Evolutionary conservation across 2,888 invertebrate species (phyloP), one percentile per base, ranked within the genome.

Genomic region (Drosophila pseudotakahashii): DNA sequence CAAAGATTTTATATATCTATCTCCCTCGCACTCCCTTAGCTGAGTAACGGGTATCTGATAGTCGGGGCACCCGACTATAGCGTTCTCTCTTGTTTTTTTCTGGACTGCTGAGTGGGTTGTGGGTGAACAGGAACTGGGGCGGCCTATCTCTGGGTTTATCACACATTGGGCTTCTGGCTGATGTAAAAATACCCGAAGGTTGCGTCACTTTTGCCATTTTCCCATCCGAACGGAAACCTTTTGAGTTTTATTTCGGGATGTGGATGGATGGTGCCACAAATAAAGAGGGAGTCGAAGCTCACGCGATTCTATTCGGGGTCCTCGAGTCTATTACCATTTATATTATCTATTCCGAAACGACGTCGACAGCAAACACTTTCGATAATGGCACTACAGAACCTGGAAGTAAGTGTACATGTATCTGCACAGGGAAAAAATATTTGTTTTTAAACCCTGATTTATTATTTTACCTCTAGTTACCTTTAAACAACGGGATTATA

Each of bases 111-210:
- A 16, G 42, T 13, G 16, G 41, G 26, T 44, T 13, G 42, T n/a
- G 32, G 23, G 23, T 11, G 47, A 16, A 32, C 14, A 32, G 14
- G 41, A 23, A 41, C 13, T 13, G 41, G 34, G 23, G 37, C 13
- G 13, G 23, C 61, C 37, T 62, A 62, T 62, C 61, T 47, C 61
- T 39, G 14, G 30, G 14, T 63, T 63, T 52, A 26, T 60, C 57
- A 76, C 58, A 58, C 41, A 55, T 53, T 48, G 51, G 36, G 26
- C 16, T 50, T 51, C 14, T 26, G 51, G 14, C 45, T 60, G 54
- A 63, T 77, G 86, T 76, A 75, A 82, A 80, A 71, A 78, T 85
- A 80, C 75, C 41, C 55, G 47, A 77, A 58, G 76, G 76, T 81
- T 85, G 79, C 81, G 85, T 85, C 81, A 81, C 57, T 58, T 62